These are phyloP conservation scores for Sciaenops ocellatus DNA, from an alignment of 2,797 vertebrate species.

Conservation along the genomic window DNA sequence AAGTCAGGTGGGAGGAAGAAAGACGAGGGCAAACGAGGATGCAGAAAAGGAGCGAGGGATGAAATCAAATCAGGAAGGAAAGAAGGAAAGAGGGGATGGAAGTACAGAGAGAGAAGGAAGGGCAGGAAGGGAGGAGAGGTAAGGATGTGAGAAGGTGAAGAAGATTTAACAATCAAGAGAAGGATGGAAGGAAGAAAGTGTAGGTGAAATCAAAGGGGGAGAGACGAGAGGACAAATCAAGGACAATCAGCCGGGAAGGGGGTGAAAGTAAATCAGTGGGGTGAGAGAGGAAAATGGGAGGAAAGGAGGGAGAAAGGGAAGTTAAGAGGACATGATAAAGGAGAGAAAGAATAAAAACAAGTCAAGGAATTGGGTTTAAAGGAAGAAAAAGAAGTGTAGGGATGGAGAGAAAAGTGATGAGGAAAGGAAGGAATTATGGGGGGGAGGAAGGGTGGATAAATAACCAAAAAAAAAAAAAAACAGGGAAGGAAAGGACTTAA, in stretches of 20 bases:
- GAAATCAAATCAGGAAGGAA: not conserved
- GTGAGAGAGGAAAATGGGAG: not conserved
- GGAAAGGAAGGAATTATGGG: not conserved
- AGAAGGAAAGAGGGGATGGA: not conserved
- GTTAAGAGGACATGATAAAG: not conserved
- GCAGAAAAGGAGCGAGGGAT: not conserved
- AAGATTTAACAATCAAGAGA: too few relatives aligned
- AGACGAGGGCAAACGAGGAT: not conserved
- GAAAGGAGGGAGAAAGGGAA: not conserved
- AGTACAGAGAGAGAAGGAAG: not conserved
- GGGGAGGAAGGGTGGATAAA: not conserved
- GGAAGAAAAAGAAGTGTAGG: not conserved
- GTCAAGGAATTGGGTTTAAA: not conserved
- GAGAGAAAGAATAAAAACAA: not conserved
- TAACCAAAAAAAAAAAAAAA: too few relatives aligned
- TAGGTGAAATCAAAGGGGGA: too few relatives aligned
- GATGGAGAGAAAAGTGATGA: not conserved
- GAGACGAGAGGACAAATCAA: too few relatives aligned
- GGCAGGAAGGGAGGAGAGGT: not conserved
- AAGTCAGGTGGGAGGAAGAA: not conserved
- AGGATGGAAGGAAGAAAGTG: too few relatives aligned
- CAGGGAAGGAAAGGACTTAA: too few relatives aligned
- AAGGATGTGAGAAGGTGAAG: too few relatives aligned
- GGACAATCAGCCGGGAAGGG: not conserved
- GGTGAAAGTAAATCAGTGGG: not conserved